phyloP scores from a whole-genome alignment of 2,797 vertebrate genomes.

The Stomatorhinus walkeri region DNA sequence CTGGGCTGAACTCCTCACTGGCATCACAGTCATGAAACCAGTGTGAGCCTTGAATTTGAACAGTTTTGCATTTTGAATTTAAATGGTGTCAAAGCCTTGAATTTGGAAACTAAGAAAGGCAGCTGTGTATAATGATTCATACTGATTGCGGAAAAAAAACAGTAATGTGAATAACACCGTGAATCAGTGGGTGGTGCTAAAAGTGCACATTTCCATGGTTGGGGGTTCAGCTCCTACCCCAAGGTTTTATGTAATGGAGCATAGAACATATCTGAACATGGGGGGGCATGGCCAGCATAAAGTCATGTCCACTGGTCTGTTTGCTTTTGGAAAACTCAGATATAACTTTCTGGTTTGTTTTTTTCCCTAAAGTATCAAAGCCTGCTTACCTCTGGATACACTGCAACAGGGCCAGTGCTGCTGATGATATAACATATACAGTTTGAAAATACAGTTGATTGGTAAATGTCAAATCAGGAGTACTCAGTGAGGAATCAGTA shows the following conservation, averaged over 20 bases:
- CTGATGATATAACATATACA: background rate
- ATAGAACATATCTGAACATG: background rate
- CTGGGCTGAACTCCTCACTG: background rate
- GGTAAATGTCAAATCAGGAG: background rate
- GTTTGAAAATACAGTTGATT: background rate
- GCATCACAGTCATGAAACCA: background rate
- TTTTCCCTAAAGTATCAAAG: background rate
- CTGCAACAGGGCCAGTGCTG: background rate
- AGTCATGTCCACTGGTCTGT: background rate
- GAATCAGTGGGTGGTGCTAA: background rate
- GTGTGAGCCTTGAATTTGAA: background rate
- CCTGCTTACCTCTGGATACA: background rate
- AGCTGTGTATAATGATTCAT: constrained; percentile 3
- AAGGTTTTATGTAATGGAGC: background rate
- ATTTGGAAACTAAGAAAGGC: background rate
- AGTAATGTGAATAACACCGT: background rate
- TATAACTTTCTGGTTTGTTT: background rate
- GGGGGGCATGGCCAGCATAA: background rate
- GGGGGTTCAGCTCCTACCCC: background rate
- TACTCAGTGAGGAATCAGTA: background rate
- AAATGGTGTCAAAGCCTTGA: background rate
- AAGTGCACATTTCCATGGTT: background rate
- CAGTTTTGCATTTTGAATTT: background rate
- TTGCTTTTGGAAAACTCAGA: background rate
- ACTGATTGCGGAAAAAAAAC: background rate